phyloP scores from a whole-genome alignment of 2,113 vertebrate genomes.

The Parus major region DNA sequence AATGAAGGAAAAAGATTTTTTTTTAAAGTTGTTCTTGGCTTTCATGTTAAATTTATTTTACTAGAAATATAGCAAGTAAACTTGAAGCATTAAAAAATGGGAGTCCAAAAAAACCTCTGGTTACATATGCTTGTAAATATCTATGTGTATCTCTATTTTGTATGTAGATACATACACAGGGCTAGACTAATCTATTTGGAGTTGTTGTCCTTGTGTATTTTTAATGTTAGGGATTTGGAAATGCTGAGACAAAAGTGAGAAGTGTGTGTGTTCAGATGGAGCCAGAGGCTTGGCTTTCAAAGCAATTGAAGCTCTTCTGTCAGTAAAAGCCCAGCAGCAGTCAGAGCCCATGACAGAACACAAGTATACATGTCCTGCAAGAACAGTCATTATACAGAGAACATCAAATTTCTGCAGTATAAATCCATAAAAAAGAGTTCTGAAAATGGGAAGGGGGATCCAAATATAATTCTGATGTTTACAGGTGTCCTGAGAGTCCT shows the following conservation, averaged over 20 bases:
- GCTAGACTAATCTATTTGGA: not conserved
- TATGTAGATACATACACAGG: fast-evolving
- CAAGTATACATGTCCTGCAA: not conserved
- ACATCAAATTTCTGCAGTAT: not conserved
- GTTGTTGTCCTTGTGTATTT: not conserved
- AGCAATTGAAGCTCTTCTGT: not conserved
- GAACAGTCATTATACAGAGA: not conserved
- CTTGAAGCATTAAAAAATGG: not conserved
- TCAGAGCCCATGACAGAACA: not conserved
- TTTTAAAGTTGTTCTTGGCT: not conserved
- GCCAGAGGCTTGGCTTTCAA: not conserved
- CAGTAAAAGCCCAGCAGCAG: not conserved
- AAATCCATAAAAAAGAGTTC: not conserved
- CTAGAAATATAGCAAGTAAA: not conserved
- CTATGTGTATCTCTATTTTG: not conserved
- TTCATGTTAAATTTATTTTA: not conserved
- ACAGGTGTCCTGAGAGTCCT: not conserved
- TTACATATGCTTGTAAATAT: fast-evolving
- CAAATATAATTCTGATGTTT: not conserved
- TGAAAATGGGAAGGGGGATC: not conserved
- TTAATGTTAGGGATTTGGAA: not conserved
- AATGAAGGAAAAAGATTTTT: not conserved
- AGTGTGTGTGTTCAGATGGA: not conserved
- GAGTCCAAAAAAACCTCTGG: not conserved
- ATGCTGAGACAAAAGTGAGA: not conserved